A percentile compares a stretch with the other conserved stretches of the same genome.
Conservation (phyloP, 2,888 invertebrate genomes). For the Lasioglossum villosulum region DNA sequence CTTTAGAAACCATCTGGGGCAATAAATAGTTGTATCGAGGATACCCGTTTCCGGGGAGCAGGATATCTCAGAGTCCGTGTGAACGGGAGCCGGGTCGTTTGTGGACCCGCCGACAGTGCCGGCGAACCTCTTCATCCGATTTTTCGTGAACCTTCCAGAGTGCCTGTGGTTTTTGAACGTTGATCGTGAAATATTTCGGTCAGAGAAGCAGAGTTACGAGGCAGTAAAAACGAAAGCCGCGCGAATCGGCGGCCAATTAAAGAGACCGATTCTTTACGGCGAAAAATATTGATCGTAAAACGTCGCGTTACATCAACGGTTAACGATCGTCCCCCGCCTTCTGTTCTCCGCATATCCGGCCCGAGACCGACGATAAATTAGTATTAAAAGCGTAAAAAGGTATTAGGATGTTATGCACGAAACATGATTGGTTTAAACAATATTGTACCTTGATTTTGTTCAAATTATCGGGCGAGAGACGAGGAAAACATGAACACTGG, state of each 20-base stretch:
- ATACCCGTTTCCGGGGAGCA: constrained; percentile 25
- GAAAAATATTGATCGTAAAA: constrained; percentile 67
- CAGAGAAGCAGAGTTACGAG: constrained; percentile 18
- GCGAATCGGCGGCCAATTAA: constrained; percentile 61
- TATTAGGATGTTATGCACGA: neutral
- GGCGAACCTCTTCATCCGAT: constrained; percentile 21
- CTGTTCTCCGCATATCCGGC: constrained; percentile 24
- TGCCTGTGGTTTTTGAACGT: neutral
- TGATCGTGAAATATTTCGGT: constrained; percentile 1
- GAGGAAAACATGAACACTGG: neutral
- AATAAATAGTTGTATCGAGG: constrained; percentile 26
- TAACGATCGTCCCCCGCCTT: constrained; percentile 54
- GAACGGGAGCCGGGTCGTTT: constrained; percentile 2
- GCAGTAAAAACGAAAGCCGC: constrained; percentile 63
- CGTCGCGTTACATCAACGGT: constrained; percentile 60
- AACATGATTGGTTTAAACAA: neutral
- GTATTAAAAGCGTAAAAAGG: neutral
- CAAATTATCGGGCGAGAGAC: neutral
- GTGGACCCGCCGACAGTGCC: neutral
- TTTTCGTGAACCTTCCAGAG: neutral
- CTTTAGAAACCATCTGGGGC: constrained; percentile 20
- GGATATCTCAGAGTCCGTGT: neutral
- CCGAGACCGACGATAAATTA: neutral
- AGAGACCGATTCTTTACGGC: constrained; percentile 53
- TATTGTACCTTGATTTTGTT: neutral